Evolutionary conservation across 2,113 vertebrate genomes (phyloP).

Genomic region (Australoheros scitulus): DNA sequence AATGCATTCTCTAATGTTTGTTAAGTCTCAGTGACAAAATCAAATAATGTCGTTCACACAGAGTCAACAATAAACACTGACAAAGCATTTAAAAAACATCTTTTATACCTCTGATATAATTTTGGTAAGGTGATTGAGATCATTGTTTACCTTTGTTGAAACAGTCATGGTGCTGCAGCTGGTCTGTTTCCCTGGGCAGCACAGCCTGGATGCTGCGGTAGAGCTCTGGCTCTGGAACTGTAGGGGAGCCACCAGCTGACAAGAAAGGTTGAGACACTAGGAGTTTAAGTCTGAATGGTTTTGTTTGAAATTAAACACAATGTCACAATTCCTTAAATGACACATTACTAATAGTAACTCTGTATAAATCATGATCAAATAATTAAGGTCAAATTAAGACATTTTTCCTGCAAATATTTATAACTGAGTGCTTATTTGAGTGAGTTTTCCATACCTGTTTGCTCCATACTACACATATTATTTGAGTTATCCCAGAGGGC

Average conservation of each 20-base stretch:
- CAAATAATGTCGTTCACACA: background rate
- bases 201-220: slow-evolving; percentile 87
- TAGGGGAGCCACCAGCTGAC: slow-evolving; percentile 53
- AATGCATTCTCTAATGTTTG: too few relatives aligned
- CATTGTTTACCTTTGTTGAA: slow-evolving; percentile 81
- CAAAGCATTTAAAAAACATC: background rate
- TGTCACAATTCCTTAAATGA: too few relatives aligned
- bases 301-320: background rate
- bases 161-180: slow-evolving; percentile 68
- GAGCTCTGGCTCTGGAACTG: slow-evolving; percentile 85
- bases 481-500: slow-evolving; percentile 55
- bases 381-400: background rate
- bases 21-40: background rate
- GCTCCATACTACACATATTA: slow-evolving; percentile 63
- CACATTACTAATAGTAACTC: too few relatives aligned
- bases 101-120: background rate
- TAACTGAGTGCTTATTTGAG: background rate
- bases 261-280: background rate
- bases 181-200: slow-evolving; percentile 85
- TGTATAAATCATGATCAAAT: too few relatives aligned
- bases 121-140: background rate
- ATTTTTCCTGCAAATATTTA: background rate
- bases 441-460: slow-evolving; percentile 63
- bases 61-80: background rate
- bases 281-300: background rate